Base-by-base conservation (phyloP, 2,113 vertebrate species). In the Dipodomys merriami region DNA sequence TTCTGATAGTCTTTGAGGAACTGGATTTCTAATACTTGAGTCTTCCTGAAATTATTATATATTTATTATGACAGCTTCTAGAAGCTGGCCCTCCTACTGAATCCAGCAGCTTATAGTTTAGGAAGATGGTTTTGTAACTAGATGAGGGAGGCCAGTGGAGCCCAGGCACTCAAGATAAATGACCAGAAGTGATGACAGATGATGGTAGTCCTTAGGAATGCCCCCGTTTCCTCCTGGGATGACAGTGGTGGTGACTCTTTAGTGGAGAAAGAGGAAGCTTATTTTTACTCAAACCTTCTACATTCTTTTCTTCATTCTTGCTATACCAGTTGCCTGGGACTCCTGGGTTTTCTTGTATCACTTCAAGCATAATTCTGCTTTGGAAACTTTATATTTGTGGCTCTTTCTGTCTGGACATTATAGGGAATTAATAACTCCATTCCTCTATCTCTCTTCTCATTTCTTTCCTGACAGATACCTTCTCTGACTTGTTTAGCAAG, bases 1-100 rank as follows among this genome's bases (percentile, higher is more conserved):
- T 86, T 44, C 78, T 67, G 89, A 91, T 85, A 81, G 57, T 68
- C 84, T 72, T 65, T 76, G 85, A 93, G 68, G 90, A 93, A 35
- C 11, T 64, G 84, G 57, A 85, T 87, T 85, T 57, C 87, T 78
- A 78, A 33, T 88, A 64, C 7, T 83, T 69, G 18, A 67, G 18
- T 82, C 83, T 88, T 90, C 88, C 46, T 73, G 76, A 83, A 87
- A 39, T 74, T 33, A n/a, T 22, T 15, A 1, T 5, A 2, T 77
- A 19, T 76, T 82, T 68, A 62, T 44, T 82, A 67, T 13, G 87
- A 78, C 46, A 84, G 44, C 46, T 76, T 46, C 69, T 84, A 67
- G 68, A 35, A 60, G 53, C 35, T 64, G 76, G 39, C 62, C 53
- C 91, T 77, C 46, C 44, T 94, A n/a, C 71, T 39, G 30, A 35